A percentile compares a stretch with the other conserved stretches of the same genome.
These are phyloP conservation scores for Euzophera pinguis DNA, from an alignment of 2,888 invertebrate genomes.

Conservation along the genomic window DNA sequence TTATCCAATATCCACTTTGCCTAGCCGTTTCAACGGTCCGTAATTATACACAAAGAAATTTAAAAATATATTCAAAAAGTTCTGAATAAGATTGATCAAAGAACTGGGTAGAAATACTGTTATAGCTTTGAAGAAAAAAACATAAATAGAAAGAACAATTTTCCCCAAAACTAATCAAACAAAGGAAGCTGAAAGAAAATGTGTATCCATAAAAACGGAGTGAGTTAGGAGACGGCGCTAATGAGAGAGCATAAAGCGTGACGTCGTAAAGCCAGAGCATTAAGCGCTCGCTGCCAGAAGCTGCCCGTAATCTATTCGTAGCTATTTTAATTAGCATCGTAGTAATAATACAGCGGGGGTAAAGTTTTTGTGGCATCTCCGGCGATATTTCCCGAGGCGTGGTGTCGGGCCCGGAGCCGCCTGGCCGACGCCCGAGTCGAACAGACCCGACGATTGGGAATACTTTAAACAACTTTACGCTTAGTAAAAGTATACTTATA, in stretches of 20 bases:
- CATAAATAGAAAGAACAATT: conserved; percentile 16
- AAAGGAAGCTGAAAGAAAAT: conserved; percentile 44
- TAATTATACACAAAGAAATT: too few species aligned
- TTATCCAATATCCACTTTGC: too few species aligned
- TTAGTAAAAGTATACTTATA: conserved; percentile 43
- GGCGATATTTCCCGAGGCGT: conserved; percentile 53
- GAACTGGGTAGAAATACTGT: background rate
- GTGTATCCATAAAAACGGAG: conserved; percentile 59
- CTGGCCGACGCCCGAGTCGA: conserved; percentile 30
- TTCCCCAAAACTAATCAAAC: conserved; percentile 37
- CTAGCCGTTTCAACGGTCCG: too few species aligned
- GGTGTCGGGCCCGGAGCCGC: conserved; percentile 35
- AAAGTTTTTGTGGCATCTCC: conserved; percentile 71
- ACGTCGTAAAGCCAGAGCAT: conserved; percentile 75
- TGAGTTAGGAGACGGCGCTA: conserved; percentile 64
- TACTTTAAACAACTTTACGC: conserved; percentile 63
- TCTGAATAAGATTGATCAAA: too few species aligned
- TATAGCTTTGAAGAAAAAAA: conserved; percentile 20
- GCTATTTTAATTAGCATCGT: conserved; percentile 77
- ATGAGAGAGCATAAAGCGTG: conserved; percentile 76
- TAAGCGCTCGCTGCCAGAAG: conserved; percentile 71
- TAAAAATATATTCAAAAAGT: too few species aligned
- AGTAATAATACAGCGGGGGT: conserved; percentile 69
- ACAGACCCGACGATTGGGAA: conserved; percentile 43
- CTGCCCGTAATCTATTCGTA: conserved; percentile 74